Conservation (phyloP, 1,140 invertebrate genomes). For the Drosophila azteca region DNA sequence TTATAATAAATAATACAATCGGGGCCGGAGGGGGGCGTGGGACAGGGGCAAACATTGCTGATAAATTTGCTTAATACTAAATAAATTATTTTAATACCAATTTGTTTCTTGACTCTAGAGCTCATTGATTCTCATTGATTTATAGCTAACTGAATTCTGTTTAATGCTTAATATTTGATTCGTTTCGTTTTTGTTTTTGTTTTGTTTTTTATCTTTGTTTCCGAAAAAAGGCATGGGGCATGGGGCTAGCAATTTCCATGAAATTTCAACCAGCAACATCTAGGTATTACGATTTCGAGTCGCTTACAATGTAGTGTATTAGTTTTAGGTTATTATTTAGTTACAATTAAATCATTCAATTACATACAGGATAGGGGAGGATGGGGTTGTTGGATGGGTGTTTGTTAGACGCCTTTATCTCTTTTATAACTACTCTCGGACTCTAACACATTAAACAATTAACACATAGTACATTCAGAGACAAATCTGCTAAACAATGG, state of each 20-base stretch:
- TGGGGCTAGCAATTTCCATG: slow-evolving; percentile 67
- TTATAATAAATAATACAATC: slow-evolving; percentile 29
- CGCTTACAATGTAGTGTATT: slow-evolving; percentile 37
- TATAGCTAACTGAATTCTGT: slow-evolving; percentile 44
- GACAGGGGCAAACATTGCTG: slow-evolving; percentile 14
- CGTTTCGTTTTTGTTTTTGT: slow-evolving; percentile 8
- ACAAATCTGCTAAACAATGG: slow-evolving; percentile 45
- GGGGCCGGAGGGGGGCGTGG: neutral
- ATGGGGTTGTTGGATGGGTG: slow-evolving; percentile 17
- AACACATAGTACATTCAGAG: slow-evolving; percentile 62
- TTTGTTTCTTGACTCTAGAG: slow-evolving; percentile 45
- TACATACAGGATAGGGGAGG: slow-evolving; percentile 8
- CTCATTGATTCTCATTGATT: slow-evolving; percentile 26
- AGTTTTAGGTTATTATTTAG: slow-evolving; percentile 2
- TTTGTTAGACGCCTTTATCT: slow-evolving; percentile 12
- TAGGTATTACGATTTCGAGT: slow-evolving; percentile 31
- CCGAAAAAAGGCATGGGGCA: slow-evolving; percentile 59
- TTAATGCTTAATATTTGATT: slow-evolving; percentile 49
- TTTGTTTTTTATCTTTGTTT: slow-evolving; percentile 26
- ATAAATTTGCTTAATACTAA: slow-evolving; percentile 13
- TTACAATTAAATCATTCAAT: slow-evolving; percentile 38
- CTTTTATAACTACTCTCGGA: slow-evolving; percentile 37
- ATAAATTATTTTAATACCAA: slow-evolving; percentile 40
- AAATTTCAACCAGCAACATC: slow-evolving; percentile 63
- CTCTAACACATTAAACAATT: slow-evolving; percentile 65